These are phyloP conservation scores for Meliscaeva auricollis DNA, from an alignment of 2,888 invertebrate species.

Conservation along the genomic window DNA sequence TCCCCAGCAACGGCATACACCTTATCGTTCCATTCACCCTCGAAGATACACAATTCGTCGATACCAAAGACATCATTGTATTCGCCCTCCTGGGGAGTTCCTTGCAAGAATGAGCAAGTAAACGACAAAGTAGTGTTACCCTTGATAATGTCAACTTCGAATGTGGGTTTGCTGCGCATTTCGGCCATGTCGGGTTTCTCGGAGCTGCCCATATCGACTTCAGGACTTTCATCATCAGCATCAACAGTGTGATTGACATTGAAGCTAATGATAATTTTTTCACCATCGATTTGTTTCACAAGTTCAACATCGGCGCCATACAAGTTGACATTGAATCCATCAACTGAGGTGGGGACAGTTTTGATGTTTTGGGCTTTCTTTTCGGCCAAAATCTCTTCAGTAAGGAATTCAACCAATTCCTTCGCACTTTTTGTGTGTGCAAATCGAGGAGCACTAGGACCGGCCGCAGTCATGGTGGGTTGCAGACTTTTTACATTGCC, in stretches of 20 bases:
- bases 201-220: conserved; percentile 85
- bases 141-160: conserved; percentile 93
- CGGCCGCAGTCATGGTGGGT: background rate
- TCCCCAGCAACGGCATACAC: conserved; percentile 96
- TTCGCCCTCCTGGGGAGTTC: conserved; percentile 88
- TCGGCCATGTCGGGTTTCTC: conserved; percentile 92
- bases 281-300: conserved; percentile 89
- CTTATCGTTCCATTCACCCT: conserved; percentile 94
- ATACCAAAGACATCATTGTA: conserved; percentile 96
- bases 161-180: conserved; percentile 96
- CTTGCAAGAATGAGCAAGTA: conserved; percentile 92
- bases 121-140: conserved; percentile 92
- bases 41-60: conserved; percentile 95
- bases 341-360: conserved; percentile 90
- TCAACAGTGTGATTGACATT: conserved; percentile 98
- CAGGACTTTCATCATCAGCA: conserved; percentile 88
- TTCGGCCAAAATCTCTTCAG: conserved; percentile 97
- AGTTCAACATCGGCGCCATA: conserved; percentile 94
- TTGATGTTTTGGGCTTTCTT: conserved; percentile 92
- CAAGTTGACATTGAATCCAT: conserved; percentile 92
- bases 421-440: conserved; percentile 61
- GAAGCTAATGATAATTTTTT: conserved; percentile 91
- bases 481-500: conserved; percentile 22
- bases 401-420: conserved; percentile 95
- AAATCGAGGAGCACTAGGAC: conserved; percentile 27